phyloP scores from a whole-genome alignment of 2,113 vertebrate species.

The Naja naja region DNA sequence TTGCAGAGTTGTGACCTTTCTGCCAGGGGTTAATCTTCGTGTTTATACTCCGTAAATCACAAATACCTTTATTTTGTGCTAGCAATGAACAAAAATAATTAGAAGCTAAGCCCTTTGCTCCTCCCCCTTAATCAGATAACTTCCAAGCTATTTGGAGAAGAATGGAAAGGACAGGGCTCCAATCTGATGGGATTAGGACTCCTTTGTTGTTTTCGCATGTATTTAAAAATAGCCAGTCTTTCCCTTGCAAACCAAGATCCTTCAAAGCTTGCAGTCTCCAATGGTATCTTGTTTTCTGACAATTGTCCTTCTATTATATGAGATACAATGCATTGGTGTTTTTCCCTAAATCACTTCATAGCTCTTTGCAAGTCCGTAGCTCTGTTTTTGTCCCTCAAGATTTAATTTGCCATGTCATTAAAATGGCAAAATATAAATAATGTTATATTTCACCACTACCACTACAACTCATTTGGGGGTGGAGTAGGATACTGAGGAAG shows the following conservation, averaged over 20 bases:
- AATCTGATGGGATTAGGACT: background rate
- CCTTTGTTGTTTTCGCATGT: background rate
- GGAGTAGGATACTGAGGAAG: background rate
- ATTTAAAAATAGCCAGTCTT: background rate
- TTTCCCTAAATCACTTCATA: background rate
- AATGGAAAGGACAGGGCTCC: background rate
- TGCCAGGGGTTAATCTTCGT: slow-evolving; percentile 9
- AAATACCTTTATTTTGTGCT: slow-evolving; percentile 39
- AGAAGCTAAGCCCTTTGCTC: background rate
- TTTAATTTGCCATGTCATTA: background rate
- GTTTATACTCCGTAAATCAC: slow-evolving; percentile 21
- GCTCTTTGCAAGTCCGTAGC: background rate
- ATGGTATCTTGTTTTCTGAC: background rate
- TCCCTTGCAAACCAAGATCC: background rate
- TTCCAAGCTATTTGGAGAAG: background rate
- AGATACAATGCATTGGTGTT: background rate
- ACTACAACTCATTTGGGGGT: background rate
- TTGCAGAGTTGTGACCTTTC: background rate
- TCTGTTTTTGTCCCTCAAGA: background rate
- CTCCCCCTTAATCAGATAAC: background rate
- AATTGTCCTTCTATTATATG: background rate
- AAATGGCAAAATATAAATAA: background rate
- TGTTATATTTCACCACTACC: background rate
- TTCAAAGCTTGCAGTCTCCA: background rate
- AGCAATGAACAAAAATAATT: slow-evolving; percentile 20